Evolutionary conservation across 2,113 vertebrate species (phyloP), one percentile per base, ranked within the genome.

Genomic region (Xerus inauris): DNA sequence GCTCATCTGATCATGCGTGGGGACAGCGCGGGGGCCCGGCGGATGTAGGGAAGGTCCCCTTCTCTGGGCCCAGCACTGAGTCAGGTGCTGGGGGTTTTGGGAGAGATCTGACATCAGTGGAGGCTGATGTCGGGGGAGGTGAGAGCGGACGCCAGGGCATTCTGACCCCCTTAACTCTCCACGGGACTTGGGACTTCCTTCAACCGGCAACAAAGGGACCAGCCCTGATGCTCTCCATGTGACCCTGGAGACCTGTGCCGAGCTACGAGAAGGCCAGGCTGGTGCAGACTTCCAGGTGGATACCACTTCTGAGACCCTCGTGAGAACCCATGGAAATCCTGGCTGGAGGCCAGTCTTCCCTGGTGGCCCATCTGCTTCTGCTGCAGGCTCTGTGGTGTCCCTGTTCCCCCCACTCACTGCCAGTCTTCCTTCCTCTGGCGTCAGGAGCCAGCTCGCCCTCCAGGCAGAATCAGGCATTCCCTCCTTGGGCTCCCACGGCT

Each of bases 381-480:
- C 3, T 0, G 26, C 40, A 13, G 49, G 69, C 16, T 32, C 80
- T 81, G 32, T 3, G 42, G n/a, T 9, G 40, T 65, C 71, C 32
- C 57, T 28, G 32, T 80, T 59, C 84, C 90, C 59, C 65, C 0
- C 1, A n/a, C 49, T 89, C 93, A 32, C 62, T 64, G 67, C n/a
- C 72, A 91, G 79, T 65, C n/a, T 62, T 90, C 80, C 93, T 91
- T 47, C 81, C 40, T 71, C 77, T 17, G 86, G 71, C 82, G 51
- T 71, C 71, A 35, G 2, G 10, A 40, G 59, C 24, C 51, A 16
- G 13, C 51, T 14, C 51, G 38, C 59, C n/a, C 57, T 59, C 72
- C 3, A 3, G 49, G 57, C 38, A n/a, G 81, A 80, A 24, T 8
- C 6, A 16, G 45, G 64, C 45, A 28, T 3, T 57, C 30, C 17